Evolutionary conservation across 2,797 vertebrate species (phyloP).

Genomic region (Semotilus atromaculatus): DNA sequence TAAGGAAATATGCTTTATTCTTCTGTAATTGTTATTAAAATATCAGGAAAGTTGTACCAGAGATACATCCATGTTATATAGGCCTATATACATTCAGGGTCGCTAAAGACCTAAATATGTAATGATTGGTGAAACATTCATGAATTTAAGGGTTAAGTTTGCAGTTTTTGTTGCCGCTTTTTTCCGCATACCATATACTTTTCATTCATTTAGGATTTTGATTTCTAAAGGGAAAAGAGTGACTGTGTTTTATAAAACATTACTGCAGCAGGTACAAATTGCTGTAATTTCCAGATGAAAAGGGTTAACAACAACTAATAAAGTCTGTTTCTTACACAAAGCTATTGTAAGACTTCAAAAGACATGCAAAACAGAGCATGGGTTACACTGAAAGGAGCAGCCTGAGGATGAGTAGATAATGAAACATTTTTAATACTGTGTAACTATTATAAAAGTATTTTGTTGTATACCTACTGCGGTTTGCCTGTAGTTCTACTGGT

Average conservation of each 20-base stretch:
- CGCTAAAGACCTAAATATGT: too few relatives aligned
- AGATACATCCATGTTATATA: too few relatives aligned
- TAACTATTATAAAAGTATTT: background rate
- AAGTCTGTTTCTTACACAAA: background rate
- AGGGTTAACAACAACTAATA: background rate
- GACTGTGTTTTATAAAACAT: background rate
- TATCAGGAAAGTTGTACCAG: too few relatives aligned
- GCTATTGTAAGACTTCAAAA: slow-evolving; percentile 2
- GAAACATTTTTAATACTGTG: slow-evolving; percentile 8
- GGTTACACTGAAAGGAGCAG: background rate
- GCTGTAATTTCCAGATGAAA: background rate
- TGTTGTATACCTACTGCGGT: background rate
- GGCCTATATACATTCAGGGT: too few relatives aligned
- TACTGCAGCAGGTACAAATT: background rate
- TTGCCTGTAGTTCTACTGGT: background rate
- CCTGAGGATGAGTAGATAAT: background rate
- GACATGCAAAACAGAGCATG: background rate
- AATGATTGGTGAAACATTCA: background rate
- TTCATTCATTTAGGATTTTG: background rate
- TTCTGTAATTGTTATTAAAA: too few relatives aligned
- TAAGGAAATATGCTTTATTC: too few relatives aligned
- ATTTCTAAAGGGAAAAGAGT: background rate
- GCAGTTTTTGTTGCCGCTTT: background rate
- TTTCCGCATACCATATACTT: background rate
- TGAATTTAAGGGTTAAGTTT: background rate